Evolutionary conservation across 2,113 vertebrate species (phyloP).

Genomic region (Strix uralensis): DNA sequence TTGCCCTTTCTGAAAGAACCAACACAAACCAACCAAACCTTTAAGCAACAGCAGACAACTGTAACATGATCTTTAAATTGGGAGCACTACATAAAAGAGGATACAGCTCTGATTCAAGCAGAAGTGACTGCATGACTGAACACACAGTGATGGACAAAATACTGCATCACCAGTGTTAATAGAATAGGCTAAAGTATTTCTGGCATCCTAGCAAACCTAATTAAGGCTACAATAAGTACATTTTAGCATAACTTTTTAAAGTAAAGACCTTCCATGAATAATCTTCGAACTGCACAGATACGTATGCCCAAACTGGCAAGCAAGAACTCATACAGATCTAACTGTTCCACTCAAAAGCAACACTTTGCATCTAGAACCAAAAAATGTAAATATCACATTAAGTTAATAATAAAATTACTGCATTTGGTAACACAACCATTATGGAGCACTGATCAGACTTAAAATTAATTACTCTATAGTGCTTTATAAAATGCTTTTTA

Average conservation of each 20-base stretch:
- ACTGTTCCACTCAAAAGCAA: neutral
- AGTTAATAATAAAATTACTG: neutral
- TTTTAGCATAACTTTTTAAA: neutral
- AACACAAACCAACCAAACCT: neutral
- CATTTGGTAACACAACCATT: neutral
- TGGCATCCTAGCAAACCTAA: neutral
- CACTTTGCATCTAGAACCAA: neutral
- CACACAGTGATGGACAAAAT: neutral
- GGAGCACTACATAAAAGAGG: neutral
- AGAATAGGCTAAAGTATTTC: neutral
- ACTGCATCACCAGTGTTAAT: neutral
- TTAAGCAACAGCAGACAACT: neutral
- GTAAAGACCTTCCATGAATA: neutral
- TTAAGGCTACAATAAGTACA: neutral
- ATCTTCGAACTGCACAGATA: neutral
- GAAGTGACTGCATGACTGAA: neutral
- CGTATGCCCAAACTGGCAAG: neutral
- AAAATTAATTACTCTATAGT: neutral
- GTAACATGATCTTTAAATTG: neutral
- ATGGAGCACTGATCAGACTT: neutral
- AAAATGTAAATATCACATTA: neutral
- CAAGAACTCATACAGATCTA: neutral
- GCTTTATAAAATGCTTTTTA: neutral
- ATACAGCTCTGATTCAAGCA: neutral
- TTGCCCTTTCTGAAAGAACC: neutral